A percentile compares a stretch with the other conserved stretches of the same genome.
These are phyloP conservation scores for Agapornis canus DNA, from an alignment of 2,797 vertebrate genomes.

Conservation along the genomic window DNA sequence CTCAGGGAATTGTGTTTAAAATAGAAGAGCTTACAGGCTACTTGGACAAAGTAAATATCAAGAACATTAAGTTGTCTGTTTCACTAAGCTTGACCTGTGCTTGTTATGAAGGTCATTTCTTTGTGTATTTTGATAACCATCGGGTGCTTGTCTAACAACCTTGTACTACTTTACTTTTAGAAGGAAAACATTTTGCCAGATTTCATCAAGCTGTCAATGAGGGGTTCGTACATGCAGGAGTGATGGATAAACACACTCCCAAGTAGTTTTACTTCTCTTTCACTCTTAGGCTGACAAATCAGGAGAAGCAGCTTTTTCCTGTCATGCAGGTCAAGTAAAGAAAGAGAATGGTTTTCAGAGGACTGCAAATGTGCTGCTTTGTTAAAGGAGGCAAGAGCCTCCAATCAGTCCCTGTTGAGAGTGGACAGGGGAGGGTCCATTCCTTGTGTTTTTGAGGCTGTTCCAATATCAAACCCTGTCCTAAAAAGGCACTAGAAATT, in stretches of 20 bases:
- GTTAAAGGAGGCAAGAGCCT: not conserved
- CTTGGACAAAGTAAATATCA: not conserved
- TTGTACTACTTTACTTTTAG: not conserved
- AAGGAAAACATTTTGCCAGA: not conserved
- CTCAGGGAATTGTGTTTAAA: not conserved
- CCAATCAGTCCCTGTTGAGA: not conserved
- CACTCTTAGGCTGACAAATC: not conserved
- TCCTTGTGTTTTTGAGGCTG: not conserved
- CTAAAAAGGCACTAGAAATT: not conserved
- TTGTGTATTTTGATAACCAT: not conserved
- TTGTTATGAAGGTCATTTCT: not conserved
- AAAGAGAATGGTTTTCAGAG: not conserved
- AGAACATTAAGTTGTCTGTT: not conserved
- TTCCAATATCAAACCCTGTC: not conserved
- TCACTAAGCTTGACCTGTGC: not conserved
- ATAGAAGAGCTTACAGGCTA: not conserved
- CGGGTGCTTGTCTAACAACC: not conserved
- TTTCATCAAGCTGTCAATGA: not conserved
- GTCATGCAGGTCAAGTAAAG: not conserved
- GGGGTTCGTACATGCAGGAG: not conserved
- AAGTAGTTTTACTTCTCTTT: not conserved
- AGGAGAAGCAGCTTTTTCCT: not conserved
- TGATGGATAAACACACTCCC: not conserved
- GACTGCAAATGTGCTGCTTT: not conserved
- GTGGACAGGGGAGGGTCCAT: not conserved